phyloP scores from a whole-genome alignment of 2,797 vertebrate species.

The Pyrocephalus nanus region DNA sequence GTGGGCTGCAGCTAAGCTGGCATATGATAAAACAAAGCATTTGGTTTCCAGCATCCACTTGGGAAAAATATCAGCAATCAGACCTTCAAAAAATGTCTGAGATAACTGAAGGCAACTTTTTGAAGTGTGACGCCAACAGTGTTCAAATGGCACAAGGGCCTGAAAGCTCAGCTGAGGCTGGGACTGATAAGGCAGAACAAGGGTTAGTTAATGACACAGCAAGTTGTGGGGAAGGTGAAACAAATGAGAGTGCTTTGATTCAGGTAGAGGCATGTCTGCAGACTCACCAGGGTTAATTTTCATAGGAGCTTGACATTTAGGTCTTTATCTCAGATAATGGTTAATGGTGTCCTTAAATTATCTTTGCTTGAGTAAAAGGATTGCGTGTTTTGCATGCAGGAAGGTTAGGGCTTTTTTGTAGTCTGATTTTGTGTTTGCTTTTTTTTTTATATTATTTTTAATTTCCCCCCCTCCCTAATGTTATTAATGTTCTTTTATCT shows the following conservation, averaged over 20 bases:
- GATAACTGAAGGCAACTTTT: constrained; percentile 52
- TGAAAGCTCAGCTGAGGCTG: constrained; percentile 24
- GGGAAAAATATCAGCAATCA: not conserved
- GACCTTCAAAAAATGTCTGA: not conserved
- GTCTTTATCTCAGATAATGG: not conserved
- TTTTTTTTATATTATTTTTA: too few species aligned
- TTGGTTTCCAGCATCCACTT: not conserved
- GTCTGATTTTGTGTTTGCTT: too few species aligned
- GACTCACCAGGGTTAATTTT: constrained; percentile 14
- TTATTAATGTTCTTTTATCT: not conserved
- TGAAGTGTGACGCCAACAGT: not conserved
- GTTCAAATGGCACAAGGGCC: not conserved
- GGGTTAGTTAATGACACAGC: not conserved
- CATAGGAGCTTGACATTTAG: not conserved
- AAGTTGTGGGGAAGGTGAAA: not conserved
- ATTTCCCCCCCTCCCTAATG: rapidly evolving
- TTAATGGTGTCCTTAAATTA: not conserved
- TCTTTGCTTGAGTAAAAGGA: not conserved
- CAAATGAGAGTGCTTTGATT: not conserved
- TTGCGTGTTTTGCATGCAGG: not conserved
- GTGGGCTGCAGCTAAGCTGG: not conserved
- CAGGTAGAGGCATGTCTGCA: not conserved
- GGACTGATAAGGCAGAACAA: not conserved
- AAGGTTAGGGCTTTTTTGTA: not conserved
- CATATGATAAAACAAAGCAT: not conserved